Base-by-base conservation (phyloP, 2,113 vertebrate genomes). In the Aleadryas rufinucha region DNA sequence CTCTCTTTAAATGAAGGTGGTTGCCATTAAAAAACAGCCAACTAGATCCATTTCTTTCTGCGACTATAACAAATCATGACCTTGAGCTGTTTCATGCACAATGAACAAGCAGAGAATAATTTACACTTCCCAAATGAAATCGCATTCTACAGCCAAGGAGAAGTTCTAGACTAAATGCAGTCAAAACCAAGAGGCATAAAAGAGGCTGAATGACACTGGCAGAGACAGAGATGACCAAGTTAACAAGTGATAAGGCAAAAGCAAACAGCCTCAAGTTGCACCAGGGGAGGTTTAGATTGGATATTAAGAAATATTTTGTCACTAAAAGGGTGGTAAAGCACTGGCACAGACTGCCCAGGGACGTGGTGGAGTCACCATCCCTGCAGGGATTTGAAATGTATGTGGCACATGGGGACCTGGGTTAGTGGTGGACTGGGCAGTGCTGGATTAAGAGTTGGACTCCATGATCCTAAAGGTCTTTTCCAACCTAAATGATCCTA, bases 111-210 rank as follows among this genome's bases (percentile, higher is more conserved):
- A 71, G 23, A 90, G 21, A 77, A 74, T 45, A 9, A 57, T 70
- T 81, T 28, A 17, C n/a, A 45, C 28, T 70, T 84, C 17, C 7
- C 8, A 47, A 72, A 45, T 0, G 0, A 87, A 45, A 37, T n/a
- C 3, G 1, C 22, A 45, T 37, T 54, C 42, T 37, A 22, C 20
- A 75, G 2, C 9, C 20, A 78, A 74, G 53, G 6, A 59, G 33
- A 20, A 44, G 35, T 75, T 59, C 52, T 35, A 35, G 18, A 56
- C 7, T 26, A 83, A 50, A 59, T 6, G 10, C 11, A 79, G 13
- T 10, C 28, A 76, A 63, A 87, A 68, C 10, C 12, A 44, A 68
- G 16, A 50, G 23, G 7, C 23, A 30, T 37, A 30, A 28, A 7
- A 61, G 31, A 82, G 13, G 31, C 12, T 57, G 22, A 88, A 41